Conservation (phyloP, 2,113 vertebrate species). For the Cyanoliseus patagonus region DNA sequence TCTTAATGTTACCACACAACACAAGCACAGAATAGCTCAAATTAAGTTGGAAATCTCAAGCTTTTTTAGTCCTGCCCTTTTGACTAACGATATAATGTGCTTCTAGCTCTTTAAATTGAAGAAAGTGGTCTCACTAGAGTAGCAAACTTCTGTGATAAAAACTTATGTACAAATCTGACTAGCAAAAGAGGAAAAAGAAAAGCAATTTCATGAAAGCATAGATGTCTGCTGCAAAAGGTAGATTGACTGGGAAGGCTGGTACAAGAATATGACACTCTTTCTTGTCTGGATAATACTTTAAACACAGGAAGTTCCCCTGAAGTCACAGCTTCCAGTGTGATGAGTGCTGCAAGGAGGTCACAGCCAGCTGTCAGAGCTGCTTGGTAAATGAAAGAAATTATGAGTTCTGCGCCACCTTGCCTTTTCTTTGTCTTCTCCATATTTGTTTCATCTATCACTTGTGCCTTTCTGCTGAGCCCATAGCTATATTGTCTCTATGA, state of each 20-base stretch:
- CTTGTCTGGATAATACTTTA: background rate
- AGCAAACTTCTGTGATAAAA: conserved; percentile 9
- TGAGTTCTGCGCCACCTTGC: background rate
- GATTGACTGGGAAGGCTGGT: background rate
- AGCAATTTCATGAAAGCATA: background rate
- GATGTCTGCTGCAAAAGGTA: background rate
- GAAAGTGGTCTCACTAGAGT: conserved; percentile 16
- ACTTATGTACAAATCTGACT: conserved; percentile 7
- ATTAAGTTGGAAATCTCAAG: conserved; percentile 45
- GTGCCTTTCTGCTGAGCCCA: background rate
- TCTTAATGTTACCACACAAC: background rate
- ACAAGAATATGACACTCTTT: background rate
- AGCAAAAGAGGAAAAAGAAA: background rate
- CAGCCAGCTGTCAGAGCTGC: background rate
- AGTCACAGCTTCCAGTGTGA: background rate
- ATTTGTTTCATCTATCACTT: background rate
- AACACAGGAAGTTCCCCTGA: background rate
- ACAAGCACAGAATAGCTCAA: background rate
- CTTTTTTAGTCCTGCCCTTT: conserved; percentile 21
- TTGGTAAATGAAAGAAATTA: background rate
- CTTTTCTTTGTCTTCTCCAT: background rate
- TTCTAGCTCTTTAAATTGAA: conserved; percentile 5
- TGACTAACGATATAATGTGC: conserved; percentile 21
- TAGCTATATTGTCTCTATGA: background rate
- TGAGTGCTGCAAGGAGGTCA: background rate